Conservation (phyloP, 2,888 invertebrate genomes). For the Drosophila mulleri region DNA sequence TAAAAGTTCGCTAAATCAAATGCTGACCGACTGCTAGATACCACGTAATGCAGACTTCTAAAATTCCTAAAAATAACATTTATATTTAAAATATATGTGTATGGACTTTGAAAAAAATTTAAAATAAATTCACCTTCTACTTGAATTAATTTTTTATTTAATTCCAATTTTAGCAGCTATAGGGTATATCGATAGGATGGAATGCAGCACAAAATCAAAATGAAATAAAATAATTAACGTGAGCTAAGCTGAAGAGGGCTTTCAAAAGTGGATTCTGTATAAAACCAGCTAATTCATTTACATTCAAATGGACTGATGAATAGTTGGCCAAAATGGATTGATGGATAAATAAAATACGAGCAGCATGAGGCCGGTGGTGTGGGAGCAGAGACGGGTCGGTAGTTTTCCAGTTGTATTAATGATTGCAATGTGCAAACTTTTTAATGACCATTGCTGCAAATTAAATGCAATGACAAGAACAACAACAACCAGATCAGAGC, state of each 20-base stretch:
- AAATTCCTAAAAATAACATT: background rate
- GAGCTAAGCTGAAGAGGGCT: constrained; percentile 7
- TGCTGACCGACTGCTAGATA: constrained; percentile 1
- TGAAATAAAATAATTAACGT: background rate
- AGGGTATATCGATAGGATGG: background rate
- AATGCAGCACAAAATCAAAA: background rate
- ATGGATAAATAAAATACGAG: constrained; percentile 6
- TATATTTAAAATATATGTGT: too few relatives aligned
- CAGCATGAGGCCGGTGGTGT: background rate
- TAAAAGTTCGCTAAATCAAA: background rate
- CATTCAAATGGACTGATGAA: constrained; percentile 37
- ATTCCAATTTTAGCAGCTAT: background rate
- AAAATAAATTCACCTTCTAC: too few relatives aligned
- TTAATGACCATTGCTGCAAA: constrained; percentile 39
- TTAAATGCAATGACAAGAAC: constrained; percentile 43
- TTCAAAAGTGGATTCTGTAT: constrained; percentile 15
- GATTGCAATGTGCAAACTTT: constrained; percentile 27
- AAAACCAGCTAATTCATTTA: constrained; percentile 24
- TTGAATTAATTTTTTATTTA: too few relatives aligned
- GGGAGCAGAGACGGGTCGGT: background rate
- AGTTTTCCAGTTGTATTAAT: constrained; percentile 2
- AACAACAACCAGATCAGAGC: background rate
- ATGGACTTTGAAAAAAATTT: background rate
- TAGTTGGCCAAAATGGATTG: constrained; percentile 15
- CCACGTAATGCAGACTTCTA: background rate